Evolutionary conservation across 2,113 vertebrate species (phyloP).

Genomic region (Cephalopterus ornatus): DNA sequence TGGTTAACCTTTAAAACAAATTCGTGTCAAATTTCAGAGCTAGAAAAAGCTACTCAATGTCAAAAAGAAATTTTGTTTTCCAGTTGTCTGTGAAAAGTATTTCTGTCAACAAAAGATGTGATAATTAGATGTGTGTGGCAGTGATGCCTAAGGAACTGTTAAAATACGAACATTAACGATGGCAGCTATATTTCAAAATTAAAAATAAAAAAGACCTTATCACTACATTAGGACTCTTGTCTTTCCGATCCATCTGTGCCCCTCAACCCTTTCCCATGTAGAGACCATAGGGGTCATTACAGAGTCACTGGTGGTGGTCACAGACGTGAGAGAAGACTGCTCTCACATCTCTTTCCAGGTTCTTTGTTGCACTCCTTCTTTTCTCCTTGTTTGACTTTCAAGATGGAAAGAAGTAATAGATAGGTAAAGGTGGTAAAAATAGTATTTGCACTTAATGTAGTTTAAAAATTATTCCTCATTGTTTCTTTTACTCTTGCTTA

Average conservation of each 20-base stretch:
- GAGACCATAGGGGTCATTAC: background rate
- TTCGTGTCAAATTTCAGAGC: background rate
- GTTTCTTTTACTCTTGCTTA: background rate
- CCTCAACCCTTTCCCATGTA: background rate
- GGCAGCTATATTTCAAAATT: background rate
- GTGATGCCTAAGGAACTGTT: background rate
- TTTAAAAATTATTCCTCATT: background rate
- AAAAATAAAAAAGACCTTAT: background rate
- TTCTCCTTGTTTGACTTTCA: background rate
- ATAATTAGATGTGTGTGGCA: background rate
- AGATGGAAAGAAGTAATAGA: background rate
- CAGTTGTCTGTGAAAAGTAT: background rate
- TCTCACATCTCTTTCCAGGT: background rate
- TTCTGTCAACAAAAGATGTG: background rate
- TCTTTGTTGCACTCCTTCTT: background rate
- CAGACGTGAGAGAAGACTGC: background rate
- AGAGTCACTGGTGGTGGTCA: background rate
- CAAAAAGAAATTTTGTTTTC: background rate
- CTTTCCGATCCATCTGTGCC: background rate
- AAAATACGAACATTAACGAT: background rate
- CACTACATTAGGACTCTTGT: background rate
- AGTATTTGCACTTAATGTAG: background rate
- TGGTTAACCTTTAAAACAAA: slow-evolving; percentile 26
- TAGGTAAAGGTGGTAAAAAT: background rate
- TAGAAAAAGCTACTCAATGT: background rate